Percentiles rank a stretch among this genome's conserved stretches.
Evolutionary conservation across 2,113 vertebrate species (phyloP).

Genomic region (Athene cunicularia): DNA sequence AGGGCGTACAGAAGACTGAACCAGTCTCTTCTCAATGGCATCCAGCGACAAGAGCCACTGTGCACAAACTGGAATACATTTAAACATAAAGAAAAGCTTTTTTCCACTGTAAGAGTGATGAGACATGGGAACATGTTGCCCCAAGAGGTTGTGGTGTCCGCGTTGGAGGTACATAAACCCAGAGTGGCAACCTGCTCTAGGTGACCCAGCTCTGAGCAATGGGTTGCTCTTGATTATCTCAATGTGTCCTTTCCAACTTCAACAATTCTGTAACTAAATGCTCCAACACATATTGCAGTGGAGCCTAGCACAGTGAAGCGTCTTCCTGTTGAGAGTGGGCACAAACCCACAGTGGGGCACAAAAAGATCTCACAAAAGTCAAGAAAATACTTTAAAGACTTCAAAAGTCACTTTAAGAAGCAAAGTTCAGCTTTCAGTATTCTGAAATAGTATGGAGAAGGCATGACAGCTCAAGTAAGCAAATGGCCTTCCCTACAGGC

Average conservation of each 20-base stretch:
- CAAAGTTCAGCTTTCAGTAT: not conserved
- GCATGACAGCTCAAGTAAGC: not conserved
- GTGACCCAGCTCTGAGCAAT: not conserved
- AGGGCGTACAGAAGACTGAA: not conserved
- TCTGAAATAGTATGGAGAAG: not conserved
- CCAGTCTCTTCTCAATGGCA: not conserved
- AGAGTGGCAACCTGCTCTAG: not conserved
- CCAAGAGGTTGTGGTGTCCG: not conserved
- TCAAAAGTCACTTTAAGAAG: not conserved
- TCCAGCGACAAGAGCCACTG: not conserved
- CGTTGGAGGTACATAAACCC: not conserved
- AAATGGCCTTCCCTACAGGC: not conserved
- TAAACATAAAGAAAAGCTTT: not conserved
- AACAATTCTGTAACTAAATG: not conserved
- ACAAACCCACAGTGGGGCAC: not conserved
- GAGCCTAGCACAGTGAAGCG: not conserved
- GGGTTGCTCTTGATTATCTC: not conserved
- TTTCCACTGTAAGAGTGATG: not conserved
- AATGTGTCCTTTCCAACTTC: not conserved
- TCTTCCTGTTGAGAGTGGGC: not conserved
- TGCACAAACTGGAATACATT: not conserved
- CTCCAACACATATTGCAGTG: not conserved
- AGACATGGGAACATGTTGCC: accelerated
- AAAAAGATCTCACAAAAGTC: not conserved
- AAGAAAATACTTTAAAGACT: no score